Base-by-base conservation (phyloP, 2,113 vertebrate genomes). In the Antennarius striatus region DNA sequence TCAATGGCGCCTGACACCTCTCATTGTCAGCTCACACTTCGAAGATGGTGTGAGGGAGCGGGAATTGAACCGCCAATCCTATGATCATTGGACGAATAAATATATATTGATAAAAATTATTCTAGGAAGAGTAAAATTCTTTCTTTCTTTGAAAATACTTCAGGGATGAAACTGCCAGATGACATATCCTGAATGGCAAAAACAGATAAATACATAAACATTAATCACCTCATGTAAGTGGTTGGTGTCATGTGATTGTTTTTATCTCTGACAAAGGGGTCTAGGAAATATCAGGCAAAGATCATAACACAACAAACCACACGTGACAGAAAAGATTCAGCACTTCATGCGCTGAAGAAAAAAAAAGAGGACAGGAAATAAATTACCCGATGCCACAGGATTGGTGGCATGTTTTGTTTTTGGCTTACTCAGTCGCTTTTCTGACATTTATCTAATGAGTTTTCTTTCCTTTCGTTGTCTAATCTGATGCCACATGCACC, bases 401-500 rank as follows among this genome's bases (percentile, higher is more conserved):
- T 32, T 56, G 4, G 14, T 5, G 0, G 15, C 30, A 43, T 17
- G 13, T 6, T 22, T 29, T 55, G 16, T 53, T 56, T 50, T 52
- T 8, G 36, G 57, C 46, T 66, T 49, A 49, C 55, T 6, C 17
- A n/a, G 14, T 47, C 10, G 32, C 22, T 52, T 42, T 61, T 45
- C 46, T 51, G n/a, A 43, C 42, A 43, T 77, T 64, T 0, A 10
- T 49, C 4, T 60, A 68, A 64, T 45, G 8, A 53, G 56, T 55
- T 67, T 28, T 1, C 13, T 47, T 66, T 56, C 53, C 16, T 75
- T 49, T 68, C 56, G 59, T 56, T 10, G 10, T 81, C 8, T 83
- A 77, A 84, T 87, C 80, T 82, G 61, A 68, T 52, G 43, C 76
- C 57, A 67, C 59, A 52, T 12, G 8, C 50, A 11, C 13, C 39